A percentile compares a stretch with the other conserved stretches of the same genome.
phyloP scores from a whole-genome alignment of 1,140 invertebrate genomes.

The Stegodyphus mimosarum region DNA sequence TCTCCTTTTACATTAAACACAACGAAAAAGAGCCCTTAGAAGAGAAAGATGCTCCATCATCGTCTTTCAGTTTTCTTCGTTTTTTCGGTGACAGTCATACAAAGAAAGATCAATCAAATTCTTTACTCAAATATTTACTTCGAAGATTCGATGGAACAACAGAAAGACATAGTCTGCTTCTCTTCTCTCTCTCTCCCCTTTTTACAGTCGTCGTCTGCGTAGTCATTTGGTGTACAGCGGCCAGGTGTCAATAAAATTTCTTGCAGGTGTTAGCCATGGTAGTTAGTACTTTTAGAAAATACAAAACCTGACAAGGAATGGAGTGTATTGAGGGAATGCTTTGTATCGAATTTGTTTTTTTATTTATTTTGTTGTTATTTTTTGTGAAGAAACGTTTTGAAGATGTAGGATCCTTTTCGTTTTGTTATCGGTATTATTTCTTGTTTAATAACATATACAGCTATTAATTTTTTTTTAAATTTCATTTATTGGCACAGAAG shows the following conservation, averaged over 20 bases:
- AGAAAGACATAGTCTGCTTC: neutral
- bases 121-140: slow-evolving; percentile 28
- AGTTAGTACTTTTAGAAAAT: too few relatives aligned
- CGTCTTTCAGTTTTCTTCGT: neutral
- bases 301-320: too few relatives aligned
- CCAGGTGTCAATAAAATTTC: neutral
- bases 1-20: neutral
- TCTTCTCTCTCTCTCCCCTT: neutral
- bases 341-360: too few relatives aligned
- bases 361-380: too few relatives aligned
- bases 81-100: slow-evolving; percentile 15
- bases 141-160: neutral
- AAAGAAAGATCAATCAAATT: slow-evolving; percentile 15
- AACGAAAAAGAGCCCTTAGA: neutral
- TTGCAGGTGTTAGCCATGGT: too few relatives aligned
- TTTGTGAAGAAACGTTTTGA: too few relatives aligned
- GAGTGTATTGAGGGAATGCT: too few relatives aligned
- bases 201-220: neutral
- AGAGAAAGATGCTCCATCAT: slow-evolving; percentile 26
- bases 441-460: too few relatives aligned
- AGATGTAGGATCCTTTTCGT: too few relatives aligned
- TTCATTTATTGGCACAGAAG: too few relatives aligned
- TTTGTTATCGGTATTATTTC: too few relatives aligned
- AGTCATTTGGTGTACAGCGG: neutral
- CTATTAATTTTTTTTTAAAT: too few relatives aligned